phyloP scores from a whole-genome alignment of 2,888 invertebrate species.

The Tethea ocularis region DNA sequence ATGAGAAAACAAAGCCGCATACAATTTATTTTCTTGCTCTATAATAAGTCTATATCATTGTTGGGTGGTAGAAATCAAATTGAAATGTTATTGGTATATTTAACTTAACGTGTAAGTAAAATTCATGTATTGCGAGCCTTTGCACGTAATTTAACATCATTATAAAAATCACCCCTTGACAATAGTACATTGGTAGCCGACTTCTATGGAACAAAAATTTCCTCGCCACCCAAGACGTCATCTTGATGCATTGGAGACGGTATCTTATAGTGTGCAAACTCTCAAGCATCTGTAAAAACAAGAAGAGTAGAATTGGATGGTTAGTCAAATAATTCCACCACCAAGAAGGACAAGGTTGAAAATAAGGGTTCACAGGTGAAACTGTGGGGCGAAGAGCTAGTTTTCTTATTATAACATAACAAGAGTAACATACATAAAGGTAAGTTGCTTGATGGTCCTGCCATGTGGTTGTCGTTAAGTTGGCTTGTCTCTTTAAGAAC shows the following conservation, averaged over 20 bases:
- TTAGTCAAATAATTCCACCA: no score
- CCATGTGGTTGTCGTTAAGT: slow-evolving; percentile 40
- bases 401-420: neutral
- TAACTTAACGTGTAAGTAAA: slow-evolving; percentile 42
- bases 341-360: no score
- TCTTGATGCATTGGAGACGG: slow-evolving; percentile 50
- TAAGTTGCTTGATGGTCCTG: slow-evolving; percentile 37
- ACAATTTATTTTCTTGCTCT: slow-evolving; percentile 2
- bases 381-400: no score
- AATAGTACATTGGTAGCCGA: slow-evolving; percentile 63
- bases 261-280: slow-evolving; percentile 39
- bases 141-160: slow-evolving; percentile 46
- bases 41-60: no score
- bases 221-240: slow-evolving; percentile 49
- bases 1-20: no score
- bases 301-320: neutral
- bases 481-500: slow-evolving; percentile 42
- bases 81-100: slow-evolving; percentile 45
- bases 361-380: no score
- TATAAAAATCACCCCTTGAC: slow-evolving; percentile 49
- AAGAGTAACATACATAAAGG: neutral
- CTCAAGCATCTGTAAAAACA: slow-evolving; percentile 34
- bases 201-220: slow-evolving; percentile 45
- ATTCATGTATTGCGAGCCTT: slow-evolving; percentile 59
- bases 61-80: slow-evolving; percentile 62